phyloP scores from a whole-genome alignment of 2,797 vertebrate species.

The Gorsachius magnificus region DNA sequence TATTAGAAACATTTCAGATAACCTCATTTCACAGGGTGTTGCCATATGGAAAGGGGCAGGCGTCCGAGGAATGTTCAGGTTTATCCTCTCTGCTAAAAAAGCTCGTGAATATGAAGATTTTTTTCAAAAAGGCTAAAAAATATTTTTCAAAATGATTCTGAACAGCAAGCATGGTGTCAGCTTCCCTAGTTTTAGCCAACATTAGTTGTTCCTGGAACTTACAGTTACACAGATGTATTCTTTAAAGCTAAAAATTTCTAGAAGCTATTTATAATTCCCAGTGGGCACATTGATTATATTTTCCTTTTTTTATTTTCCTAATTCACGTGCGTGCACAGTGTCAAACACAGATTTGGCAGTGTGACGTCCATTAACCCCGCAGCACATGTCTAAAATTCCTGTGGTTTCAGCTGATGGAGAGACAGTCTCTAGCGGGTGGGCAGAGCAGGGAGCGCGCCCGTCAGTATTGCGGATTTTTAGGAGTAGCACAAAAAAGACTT shows the following conservation, averaged over 20 bases:
- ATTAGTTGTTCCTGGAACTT: background rate
- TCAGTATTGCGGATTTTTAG: background rate
- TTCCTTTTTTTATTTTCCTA: background rate
- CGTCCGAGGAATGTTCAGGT: background rate
- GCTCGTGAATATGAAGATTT: background rate
- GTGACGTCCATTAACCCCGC: background rate
- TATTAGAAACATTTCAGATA: background rate
- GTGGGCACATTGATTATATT: background rate
- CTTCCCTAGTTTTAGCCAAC: background rate
- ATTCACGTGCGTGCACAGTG: background rate
- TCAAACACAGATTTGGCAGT: background rate
- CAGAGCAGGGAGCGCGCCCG: background rate
- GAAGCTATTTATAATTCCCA: background rate
- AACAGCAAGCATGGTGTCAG: background rate
- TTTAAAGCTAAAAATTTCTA: background rate
- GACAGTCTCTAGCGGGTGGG: background rate
- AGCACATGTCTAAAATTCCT: background rate
- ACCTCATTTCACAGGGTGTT: background rate
- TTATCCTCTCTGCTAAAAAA: background rate
- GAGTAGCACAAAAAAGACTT: background rate
- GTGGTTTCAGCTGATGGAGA: background rate
- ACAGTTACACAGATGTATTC: background rate
- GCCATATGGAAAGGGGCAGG: background rate
- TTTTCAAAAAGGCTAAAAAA: background rate
- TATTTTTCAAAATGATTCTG: background rate